Conservation (phyloP, 35 echinoderm and acorn worm species). For the Amphiura filiformis region DNA sequence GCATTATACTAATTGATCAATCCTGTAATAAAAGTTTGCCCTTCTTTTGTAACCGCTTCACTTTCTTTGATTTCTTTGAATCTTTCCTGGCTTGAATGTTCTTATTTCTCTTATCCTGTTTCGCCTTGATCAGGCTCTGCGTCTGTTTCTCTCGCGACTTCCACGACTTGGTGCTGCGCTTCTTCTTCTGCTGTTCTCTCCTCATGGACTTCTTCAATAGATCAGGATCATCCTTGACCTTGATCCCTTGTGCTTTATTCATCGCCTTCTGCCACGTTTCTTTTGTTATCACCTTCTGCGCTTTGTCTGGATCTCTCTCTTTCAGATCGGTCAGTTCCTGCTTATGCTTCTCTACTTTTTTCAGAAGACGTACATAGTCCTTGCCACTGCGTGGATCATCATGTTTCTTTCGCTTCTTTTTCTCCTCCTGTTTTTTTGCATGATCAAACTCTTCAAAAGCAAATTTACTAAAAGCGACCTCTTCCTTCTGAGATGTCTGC, state of each 20-base stretch:
- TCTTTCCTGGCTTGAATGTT: conserved; percentile 74
- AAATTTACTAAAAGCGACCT: conserved; percentile 83
- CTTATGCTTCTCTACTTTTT: conserved; percentile 72
- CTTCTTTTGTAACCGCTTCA: conserved; percentile 90
- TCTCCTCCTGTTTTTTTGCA: conserved; percentile 30
- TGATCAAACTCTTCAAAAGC: conserved; percentile 51
- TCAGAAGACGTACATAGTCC: conserved; percentile 67
- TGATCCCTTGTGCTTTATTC: conserved; percentile 62
- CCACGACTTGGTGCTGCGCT: conserved; percentile 77
- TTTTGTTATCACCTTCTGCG: conserved; percentile 52
- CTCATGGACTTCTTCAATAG: conserved; percentile 89
- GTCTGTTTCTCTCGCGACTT: conserved; percentile 54
- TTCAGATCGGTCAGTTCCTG: conserved; percentile 79
- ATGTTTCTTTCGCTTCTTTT: conserved; percentile 61
- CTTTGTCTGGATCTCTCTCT: conserved; percentile 72
- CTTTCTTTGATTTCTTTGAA: conserved; percentile 68
- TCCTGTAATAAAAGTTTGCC: conserved; percentile 81
- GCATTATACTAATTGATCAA: conserved; percentile 30
- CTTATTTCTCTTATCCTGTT: conserved; percentile 61
- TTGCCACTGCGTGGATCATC: conserved; percentile 61
- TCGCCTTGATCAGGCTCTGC: conserved; percentile 53
- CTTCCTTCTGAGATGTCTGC: background rate
- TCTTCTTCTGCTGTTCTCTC: conserved; percentile 71
- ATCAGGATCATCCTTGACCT: conserved; percentile 78
- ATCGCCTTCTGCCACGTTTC: conserved; percentile 81